Base-by-base conservation (phyloP, 1,140 invertebrate genomes). In the Drosophila sucinea region DNA sequence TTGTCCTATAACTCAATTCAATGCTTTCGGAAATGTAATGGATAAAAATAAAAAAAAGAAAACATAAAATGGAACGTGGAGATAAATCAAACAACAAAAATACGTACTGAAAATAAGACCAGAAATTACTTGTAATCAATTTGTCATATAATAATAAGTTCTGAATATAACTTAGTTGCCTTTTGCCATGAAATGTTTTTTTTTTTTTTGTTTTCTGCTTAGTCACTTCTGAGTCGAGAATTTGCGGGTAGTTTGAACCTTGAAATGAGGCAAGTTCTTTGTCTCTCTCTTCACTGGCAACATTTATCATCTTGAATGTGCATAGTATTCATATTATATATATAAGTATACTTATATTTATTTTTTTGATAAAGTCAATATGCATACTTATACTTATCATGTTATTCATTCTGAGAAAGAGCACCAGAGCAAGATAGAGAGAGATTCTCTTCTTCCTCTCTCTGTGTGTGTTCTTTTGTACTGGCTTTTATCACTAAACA, bases 81-180 rank as follows among this genome's bases (percentile, higher is more conserved):
- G 74, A 78, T 72, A 78, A 77, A 77, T 77, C 73, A 51, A 77
- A 64, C 60, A 67, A 40, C 60, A 67, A 47, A 78, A 77, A 57
- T 77, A 67, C 70, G 66, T 67, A 77, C 74, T 77, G 71, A 77
- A 77, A 77, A 77, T 74, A 77, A 77, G 77, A 32, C 29, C 64
- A 47, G 47, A 38, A 72, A 77, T 78, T 78, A 78, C 74, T 62
- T 77, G 75, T 78, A 78, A 78, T 78, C 75, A 78, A 78, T 78
- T 78, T 78, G 75, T 78, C 75, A 78, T 78, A 77, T 67, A 77
- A 67, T 41, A 64, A 47, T 58, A 58, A 38, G 56, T 58, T 58
- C 44, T 51, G 44, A 51, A 51, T 27, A 51, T 51, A 51, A 51
- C 44, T 51, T 10, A 51, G 23, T 51, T 51, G 44, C 44, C n/a